A percentile compares a stretch with the other conserved stretches of the same genome.
Conservation (phyloP, 2,888 invertebrate species). For the Drosophila neotestacea region DNA sequence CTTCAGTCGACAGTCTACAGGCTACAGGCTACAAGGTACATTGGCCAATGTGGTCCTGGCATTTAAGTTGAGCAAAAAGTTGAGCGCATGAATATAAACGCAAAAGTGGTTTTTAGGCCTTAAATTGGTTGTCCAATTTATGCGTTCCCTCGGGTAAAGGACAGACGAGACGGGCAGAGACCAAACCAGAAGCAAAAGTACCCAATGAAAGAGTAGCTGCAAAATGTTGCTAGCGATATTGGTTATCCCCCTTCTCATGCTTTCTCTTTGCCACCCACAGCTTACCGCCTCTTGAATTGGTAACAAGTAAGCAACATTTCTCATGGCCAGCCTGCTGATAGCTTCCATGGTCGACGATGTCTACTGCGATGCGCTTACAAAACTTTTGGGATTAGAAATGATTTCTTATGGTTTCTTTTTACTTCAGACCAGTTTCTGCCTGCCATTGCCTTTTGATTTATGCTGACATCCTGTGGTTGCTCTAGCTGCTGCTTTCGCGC, state of each 20-base stretch:
- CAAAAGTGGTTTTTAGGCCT: constrained; percentile 79
- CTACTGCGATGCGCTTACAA: constrained; percentile 49
- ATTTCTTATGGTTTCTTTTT: constrained; percentile 69
- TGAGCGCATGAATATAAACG: constrained; percentile 73
- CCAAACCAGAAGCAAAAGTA: constrained; percentile 8
- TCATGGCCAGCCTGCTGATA: constrained; percentile 62
- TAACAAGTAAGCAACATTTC: constrained; percentile 68
- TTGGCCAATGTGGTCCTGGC: constrained; percentile 52
- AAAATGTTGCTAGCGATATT: constrained; percentile 48
- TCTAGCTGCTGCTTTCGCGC: constrained; percentile 21
- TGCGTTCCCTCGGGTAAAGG: constrained; percentile 57
- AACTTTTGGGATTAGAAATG: constrained; percentile 80
- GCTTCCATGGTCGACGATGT: constrained; percentile 47
- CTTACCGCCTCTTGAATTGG: constrained; percentile 37
- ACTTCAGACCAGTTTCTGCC: constrained; percentile 28
- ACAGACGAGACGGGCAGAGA: constrained; percentile 16
- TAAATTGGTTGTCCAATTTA: constrained; percentile 81
- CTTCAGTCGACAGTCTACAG: constrained; percentile 16
- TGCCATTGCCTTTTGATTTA: constrained; percentile 78
- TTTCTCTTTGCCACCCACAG: neutral
- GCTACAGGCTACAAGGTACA: constrained; percentile 24
- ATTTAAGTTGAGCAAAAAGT: constrained; percentile 59
- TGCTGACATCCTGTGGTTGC: constrained; percentile 78
- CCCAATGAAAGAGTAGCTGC: constrained; percentile 24
- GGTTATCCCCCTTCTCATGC: constrained; percentile 2